These are phyloP conservation scores for Steinernema khuongi DNA, from an alignment of 1,140 invertebrate species.

Conservation along the genomic window DNA sequence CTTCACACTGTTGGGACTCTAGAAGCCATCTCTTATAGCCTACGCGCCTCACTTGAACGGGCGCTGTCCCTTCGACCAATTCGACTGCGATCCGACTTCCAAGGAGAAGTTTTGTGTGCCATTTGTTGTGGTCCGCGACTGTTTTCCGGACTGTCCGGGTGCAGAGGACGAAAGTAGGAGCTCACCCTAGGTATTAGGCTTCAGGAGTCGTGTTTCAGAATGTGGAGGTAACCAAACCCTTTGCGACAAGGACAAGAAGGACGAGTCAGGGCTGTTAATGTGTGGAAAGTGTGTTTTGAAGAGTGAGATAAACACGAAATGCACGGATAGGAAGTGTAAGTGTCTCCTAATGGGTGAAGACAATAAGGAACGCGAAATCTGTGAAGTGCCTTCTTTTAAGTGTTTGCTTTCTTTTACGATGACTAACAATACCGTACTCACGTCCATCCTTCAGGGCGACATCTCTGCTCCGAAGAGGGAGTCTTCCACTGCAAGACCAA, in stretches of 20 bases:
- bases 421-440: background rate
- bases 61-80: slow-evolving; percentile 32
- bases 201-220: slow-evolving; percentile 12
- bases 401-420: no score
- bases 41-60: background rate
- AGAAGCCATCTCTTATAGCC: background rate
- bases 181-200: background rate
- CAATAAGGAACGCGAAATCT: no score
- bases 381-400: no score
- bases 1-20: background rate
- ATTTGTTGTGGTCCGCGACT: slow-evolving; percentile 30
- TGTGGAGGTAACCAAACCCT: slow-evolving; percentile 35
- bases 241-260: slow-evolving; percentile 25
- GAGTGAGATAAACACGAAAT: slow-evolving; percentile 20
- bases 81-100: slow-evolving; percentile 27
- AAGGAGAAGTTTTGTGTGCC: slow-evolving; percentile 23
- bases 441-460: slow-evolving; percentile 21
- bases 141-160: slow-evolving; percentile 35
- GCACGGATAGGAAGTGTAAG: slow-evolving; percentile 35
- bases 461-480: slow-evolving; percentile 33
- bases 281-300: slow-evolving; percentile 35
- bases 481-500: slow-evolving; percentile 31
- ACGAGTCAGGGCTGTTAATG: background rate
- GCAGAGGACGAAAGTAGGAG: slow-evolving; percentile 35
- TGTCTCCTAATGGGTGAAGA: background rate